Conservation (phyloP, 2,113 vertebrate species). For the Pelmatolapia mariae region DNA sequence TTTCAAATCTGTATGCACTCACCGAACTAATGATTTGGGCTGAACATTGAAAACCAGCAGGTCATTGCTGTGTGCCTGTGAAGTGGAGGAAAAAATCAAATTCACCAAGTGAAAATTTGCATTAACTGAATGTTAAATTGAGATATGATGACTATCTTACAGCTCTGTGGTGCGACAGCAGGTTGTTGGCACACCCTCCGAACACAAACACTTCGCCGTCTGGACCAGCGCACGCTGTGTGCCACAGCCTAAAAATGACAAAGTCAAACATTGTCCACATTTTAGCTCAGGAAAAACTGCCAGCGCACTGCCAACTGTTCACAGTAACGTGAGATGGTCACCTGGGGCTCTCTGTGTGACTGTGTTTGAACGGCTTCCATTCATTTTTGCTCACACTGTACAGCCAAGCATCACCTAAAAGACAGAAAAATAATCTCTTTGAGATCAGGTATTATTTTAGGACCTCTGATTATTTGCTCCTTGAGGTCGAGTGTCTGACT, state of each 20-base stretch:
- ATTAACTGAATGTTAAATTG: background rate
- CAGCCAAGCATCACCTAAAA: slow-evolving; percentile 91
- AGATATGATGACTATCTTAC: slow-evolving; percentile 68
- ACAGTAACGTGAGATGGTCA: slow-evolving; percentile 19
- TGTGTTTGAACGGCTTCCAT: slow-evolving; percentile 89
- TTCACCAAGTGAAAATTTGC: background rate
- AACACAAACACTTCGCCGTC: slow-evolving; percentile 96
- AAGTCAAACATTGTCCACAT: background rate
- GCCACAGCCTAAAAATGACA: slow-evolving; percentile 83
- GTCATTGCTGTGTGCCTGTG: slow-evolving; percentile 92
- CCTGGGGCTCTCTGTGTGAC: slow-evolving; percentile 86
- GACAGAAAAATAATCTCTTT: background rate
- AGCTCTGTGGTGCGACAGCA: slow-evolving; percentile 87
- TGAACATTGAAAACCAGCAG: slow-evolving; percentile 89
- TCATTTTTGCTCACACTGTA: slow-evolving; percentile 89
- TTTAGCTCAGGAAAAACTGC: background rate
- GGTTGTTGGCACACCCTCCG: slow-evolving; percentile 96
- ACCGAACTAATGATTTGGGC: slow-evolving; percentile 89
- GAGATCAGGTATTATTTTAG: background rate
- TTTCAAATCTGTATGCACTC: slow-evolving; percentile 28
- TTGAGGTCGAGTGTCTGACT: slow-evolving; percentile 44
- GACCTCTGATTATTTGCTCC: background rate
- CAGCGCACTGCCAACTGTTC: background rate
- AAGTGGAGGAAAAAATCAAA: background rate
- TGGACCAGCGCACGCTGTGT: slow-evolving; percentile 87